Percentiles rank a stretch among this genome's conserved stretches.
Evolutionary conservation across 2,797 vertebrate genomes (phyloP).

Genomic region (Poecilia gillii): DNA sequence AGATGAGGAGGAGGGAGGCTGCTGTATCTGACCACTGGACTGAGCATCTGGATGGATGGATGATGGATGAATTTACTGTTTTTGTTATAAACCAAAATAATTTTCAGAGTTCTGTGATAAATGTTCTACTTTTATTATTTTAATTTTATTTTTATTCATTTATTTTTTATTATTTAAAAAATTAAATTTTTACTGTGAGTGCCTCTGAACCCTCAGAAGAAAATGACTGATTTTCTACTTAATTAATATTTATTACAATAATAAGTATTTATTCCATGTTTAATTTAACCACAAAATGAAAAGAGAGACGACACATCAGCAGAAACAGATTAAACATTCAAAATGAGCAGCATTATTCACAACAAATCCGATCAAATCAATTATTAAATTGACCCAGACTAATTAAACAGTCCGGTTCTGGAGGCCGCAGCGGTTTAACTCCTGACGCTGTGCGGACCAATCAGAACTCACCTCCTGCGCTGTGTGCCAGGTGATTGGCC

Average conservation of each 20-base stretch:
- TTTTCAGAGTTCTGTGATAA: background rate
- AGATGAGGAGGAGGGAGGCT: conserved; percentile 4
- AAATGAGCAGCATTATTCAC: background rate
- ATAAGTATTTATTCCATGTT: background rate
- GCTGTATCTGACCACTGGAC: conserved; percentile 28
- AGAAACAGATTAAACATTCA: background rate
- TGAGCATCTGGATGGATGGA: conserved; percentile 12
- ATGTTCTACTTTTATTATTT: background rate
- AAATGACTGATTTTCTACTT: background rate
- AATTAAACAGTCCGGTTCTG: background rate
- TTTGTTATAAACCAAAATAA: background rate
- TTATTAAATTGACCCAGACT: background rate
- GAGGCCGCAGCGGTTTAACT: background rate
- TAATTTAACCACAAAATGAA: background rate
- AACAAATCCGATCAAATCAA: background rate
- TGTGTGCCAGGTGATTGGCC: conserved; percentile 32
- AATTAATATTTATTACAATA: background rate
- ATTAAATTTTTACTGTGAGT: background rate
- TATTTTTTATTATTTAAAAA: background rate
- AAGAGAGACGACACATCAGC: background rate
- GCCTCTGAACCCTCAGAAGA: background rate
- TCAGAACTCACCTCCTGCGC: background rate
- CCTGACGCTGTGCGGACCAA: background rate
- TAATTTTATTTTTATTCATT: background rate
- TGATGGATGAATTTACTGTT: background rate